Conservation (phyloP, 2,797 vertebrate genomes). For the Hoplostethus mediterraneus region DNA sequence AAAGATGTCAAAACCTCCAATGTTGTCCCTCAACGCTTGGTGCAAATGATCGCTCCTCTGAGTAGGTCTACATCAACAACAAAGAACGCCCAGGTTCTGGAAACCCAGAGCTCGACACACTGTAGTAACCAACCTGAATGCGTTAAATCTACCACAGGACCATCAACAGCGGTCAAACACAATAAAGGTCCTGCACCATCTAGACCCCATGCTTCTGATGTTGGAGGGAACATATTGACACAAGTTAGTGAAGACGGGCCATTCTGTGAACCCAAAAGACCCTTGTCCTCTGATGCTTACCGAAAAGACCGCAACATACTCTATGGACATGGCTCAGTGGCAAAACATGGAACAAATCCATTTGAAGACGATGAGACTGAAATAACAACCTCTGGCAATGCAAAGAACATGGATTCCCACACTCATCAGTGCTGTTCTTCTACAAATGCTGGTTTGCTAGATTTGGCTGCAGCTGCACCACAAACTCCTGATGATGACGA, state of each 20-base stretch:
- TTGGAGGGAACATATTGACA: conserved; percentile 12
- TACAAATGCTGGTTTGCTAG: background rate
- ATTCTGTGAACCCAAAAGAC: background rate
- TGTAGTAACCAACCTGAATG: background rate
- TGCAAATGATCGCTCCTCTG: conserved; percentile 53
- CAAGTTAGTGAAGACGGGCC: conserved; percentile 2
- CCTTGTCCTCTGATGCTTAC: background rate
- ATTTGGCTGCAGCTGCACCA: conserved; percentile 14
- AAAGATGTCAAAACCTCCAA: conserved; percentile 49
- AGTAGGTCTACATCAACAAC: conserved; percentile 26
- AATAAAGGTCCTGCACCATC: conserved; percentile 73
- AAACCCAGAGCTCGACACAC: conserved; percentile 17
- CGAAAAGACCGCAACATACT: background rate
- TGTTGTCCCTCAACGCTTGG: conserved; percentile 49
- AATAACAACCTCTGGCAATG: background rate
- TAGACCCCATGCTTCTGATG: conserved; percentile 40
- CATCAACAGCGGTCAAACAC: conserved; percentile 30
- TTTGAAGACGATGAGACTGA: conserved; percentile 73
- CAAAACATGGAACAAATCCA: conserved; percentile 65
- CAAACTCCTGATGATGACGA: conserved; percentile 11
- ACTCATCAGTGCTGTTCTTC: background rate
- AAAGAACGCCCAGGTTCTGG: background rate
- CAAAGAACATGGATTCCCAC: background rate
- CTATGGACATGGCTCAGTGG: background rate
- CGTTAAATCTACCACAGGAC: conserved; percentile 19